These are phyloP conservation scores for Alentia gelatinosa DNA, from an alignment of 2,888 invertebrate genomes.

Conservation along the genomic window DNA sequence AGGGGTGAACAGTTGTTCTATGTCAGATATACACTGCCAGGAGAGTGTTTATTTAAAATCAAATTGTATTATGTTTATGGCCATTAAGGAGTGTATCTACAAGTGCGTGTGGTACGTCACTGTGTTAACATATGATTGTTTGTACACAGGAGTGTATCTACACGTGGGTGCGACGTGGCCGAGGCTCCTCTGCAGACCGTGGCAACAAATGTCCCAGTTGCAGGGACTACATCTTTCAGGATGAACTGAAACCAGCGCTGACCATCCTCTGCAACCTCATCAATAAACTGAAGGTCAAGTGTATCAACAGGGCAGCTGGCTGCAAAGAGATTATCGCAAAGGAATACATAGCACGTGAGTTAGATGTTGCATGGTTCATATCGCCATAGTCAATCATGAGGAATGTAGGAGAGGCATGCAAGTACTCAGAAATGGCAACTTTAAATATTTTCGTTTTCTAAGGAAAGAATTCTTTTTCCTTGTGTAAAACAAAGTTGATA, in stretches of 20 bases:
- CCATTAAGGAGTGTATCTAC: neutral
- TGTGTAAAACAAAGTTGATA: too few species aligned
- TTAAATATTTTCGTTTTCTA: too few species aligned
- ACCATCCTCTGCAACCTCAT: slow-evolving; percentile 76
- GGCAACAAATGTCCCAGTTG: slow-evolving; percentile 73
- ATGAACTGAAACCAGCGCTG: slow-evolving; percentile 69
- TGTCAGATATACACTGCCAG: too few species aligned
- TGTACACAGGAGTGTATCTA: slow-evolving; percentile 68
- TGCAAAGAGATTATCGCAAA: slow-evolving; percentile 69
- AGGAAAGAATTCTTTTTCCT: too few species aligned
- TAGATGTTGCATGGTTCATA: too few species aligned
- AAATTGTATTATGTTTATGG: too few species aligned
- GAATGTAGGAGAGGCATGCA: too few species aligned
- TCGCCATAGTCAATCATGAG: too few species aligned
- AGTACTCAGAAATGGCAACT: too few species aligned
- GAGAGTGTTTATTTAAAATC: too few species aligned
- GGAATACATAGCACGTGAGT: slow-evolving; percentile 65
- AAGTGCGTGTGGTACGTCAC: neutral
- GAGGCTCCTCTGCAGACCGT: slow-evolving; percentile 69
- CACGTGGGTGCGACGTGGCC: slow-evolving; percentile 53
- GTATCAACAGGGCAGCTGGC: slow-evolving; percentile 71
- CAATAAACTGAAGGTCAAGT: slow-evolving; percentile 72
- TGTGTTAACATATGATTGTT: neutral
- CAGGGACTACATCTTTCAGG: slow-evolving; percentile 65
- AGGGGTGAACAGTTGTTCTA: too few species aligned